Conservation (phyloP, 1,140 invertebrate species). For the Eurosta solidaginis region DNA sequence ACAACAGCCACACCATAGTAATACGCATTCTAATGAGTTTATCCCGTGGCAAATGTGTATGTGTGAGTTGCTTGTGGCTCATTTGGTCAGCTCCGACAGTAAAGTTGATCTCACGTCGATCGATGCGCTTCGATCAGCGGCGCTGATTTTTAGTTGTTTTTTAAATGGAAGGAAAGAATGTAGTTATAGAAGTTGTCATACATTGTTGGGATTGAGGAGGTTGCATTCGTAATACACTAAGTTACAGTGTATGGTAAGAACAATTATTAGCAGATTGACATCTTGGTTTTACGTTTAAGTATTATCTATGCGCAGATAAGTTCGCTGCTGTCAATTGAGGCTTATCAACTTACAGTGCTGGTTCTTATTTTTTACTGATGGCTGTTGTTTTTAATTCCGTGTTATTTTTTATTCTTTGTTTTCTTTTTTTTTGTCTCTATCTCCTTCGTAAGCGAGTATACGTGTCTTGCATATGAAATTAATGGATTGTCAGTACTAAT, state of each 20-base stretch:
- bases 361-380: neutral
- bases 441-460: neutral
- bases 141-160: conserved; percentile 17
- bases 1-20: neutral
- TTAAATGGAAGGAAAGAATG: no score
- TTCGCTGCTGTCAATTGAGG: neutral
- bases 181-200: no score
- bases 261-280: neutral
- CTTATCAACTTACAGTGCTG: neutral
- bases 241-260: neutral
- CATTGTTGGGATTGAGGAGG: neutral
- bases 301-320: no score
- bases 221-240: neutral
- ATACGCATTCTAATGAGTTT: neutral
- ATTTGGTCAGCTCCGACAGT: neutral
- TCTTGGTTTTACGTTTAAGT: no score
- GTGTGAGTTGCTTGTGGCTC: neutral
- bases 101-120: neutral
- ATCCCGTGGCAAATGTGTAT: neutral
- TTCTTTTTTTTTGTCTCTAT: neutral
- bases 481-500: conserved; percentile 36
- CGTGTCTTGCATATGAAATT: conserved; percentile 34
- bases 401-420: neutral
- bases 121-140: conserved; percentile 22
- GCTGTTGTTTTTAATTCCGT: neutral